Evolutionary conservation across 2,113 vertebrate genomes (phyloP).

Genomic region (Plectropomus leopardus): DNA sequence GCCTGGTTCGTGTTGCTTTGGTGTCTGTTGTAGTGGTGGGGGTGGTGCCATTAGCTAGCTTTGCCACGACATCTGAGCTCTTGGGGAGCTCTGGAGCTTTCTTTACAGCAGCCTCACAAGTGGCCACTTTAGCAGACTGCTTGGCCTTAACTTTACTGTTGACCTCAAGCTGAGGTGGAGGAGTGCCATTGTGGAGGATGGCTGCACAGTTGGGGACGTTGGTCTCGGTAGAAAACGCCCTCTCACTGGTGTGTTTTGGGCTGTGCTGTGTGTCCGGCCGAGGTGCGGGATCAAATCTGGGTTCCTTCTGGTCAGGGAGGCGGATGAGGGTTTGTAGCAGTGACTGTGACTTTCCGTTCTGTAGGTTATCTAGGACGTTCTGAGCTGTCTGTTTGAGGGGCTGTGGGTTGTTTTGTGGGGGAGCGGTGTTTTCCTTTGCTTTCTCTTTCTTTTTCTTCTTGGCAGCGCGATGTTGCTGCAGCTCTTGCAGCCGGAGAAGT

Average conservation of each 20-base stretch:
- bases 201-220: conserved; percentile 39
- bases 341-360: conserved; percentile 88
- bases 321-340: conserved; percentile 85
- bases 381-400: conserved; percentile 86
- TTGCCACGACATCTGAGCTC: conserved; percentile 62
- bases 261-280: conserved; percentile 65
- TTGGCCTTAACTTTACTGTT: conserved; percentile 86
- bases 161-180: conserved; percentile 83
- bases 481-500: conserved; percentile 90
- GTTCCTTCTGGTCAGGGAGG: conserved; percentile 82
- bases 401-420: conserved; percentile 85
- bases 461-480: conserved; percentile 89
- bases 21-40: conserved; percentile 69
- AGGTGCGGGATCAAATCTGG: conserved; percentile 51
- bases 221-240: conserved; percentile 82
- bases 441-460: conserved; percentile 98
- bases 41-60: conserved; percentile 78
- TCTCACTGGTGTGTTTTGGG: conserved; percentile 83
- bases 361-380: conserved; percentile 85
- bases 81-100: conserved; percentile 71
- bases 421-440: conserved; percentile 86
- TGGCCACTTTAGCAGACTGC: conserved; percentile 79
- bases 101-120: conserved; percentile 82
- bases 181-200: conserved; percentile 61
- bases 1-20: conserved; percentile 79